Conservation (phyloP, 2,113 vertebrate species). For the Megaleporinus macrocephalus region DNA sequence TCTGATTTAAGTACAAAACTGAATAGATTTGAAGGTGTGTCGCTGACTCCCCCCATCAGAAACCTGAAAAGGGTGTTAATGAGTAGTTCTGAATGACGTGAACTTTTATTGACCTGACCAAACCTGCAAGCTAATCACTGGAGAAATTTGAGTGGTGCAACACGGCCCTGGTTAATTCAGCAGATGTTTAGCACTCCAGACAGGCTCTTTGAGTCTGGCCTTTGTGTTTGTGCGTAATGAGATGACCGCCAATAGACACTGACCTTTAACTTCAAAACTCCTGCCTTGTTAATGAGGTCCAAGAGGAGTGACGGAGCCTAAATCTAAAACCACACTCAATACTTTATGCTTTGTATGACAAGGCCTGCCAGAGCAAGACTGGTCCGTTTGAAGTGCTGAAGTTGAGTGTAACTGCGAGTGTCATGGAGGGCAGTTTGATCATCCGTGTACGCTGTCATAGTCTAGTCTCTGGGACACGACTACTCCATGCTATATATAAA, state of each 20-base stretch:
- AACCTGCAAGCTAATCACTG: conserved; percentile 3
- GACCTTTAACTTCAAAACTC: conserved; percentile 18
- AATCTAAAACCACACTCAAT: conserved; percentile 1
- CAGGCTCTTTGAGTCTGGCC: conserved; percentile 14
- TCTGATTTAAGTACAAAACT: neutral
- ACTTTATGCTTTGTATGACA: neutral
- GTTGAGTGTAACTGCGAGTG: conserved; percentile 1
- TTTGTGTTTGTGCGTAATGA: conserved; percentile 28
- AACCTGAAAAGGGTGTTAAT: neutral
- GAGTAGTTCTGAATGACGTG: neutral
- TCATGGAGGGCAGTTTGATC: neutral
- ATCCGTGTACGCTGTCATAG: neutral
- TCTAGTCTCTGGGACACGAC: neutral
- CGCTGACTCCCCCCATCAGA: neutral
- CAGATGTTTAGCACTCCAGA: conserved; percentile 14
- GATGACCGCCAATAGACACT: conserved; percentile 7
- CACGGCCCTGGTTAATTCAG: conserved; percentile 2
- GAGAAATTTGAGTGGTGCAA: neutral
- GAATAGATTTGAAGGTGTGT: neutral
- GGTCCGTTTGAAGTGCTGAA: conserved; percentile 3
- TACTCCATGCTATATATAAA: neutral
- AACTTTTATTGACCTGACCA: conserved; percentile 5
- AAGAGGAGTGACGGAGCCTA: neutral
- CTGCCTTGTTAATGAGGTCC: conserved; percentile 28
- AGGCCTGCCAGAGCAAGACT: neutral